A percentile compares a stretch with the other conserved stretches of the same genome.
Evolutionary conservation across 2,888 invertebrate species (phyloP).

Genomic region (Meloe dianella): DNA sequence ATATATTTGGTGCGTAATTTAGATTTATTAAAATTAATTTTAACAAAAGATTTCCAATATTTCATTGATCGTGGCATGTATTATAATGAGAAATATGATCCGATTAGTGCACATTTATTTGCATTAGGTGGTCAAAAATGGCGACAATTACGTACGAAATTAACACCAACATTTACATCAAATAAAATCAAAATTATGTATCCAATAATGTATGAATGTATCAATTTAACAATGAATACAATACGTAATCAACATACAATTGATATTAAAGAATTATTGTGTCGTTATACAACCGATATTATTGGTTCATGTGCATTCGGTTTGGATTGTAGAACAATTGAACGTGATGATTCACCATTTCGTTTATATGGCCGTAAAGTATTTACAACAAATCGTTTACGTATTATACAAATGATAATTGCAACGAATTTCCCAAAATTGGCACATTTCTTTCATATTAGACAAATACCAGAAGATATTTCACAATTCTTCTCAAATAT

Average conservation of each 20-base stretch:
- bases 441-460: not conserved
- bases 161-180: constrained; percentile 6
- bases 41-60: constrained; percentile 65
- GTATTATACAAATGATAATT: not conserved
- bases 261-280: constrained; percentile 27
- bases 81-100: constrained; percentile 64
- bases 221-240: not conserved
- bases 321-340: constrained; percentile 64
- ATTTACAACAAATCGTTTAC: not conserved
- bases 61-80: constrained; percentile 68
- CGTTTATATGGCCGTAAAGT: constrained; percentile 12
- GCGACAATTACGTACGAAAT: constrained; percentile 67
- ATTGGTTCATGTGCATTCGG: constrained; percentile 64
- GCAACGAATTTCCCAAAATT: constrained; percentile 9
- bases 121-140: constrained; percentile 64
- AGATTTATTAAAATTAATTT: constrained; percentile 53
- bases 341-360: constrained; percentile 61
- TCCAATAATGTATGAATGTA: constrained; percentile 36
- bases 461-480: constrained; percentile 27
- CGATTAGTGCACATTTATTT: constrained; percentile 64
- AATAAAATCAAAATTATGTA: constrained; percentile 71
- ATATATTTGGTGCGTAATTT: constrained; percentile 31
- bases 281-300: constrained; percentile 29
- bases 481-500: constrained; percentile 59
- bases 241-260: constrained; percentile 9